A percentile compares a stretch with the other conserved stretches of the same genome.
These are phyloP conservation scores for Ictalurus punctatus DNA, from an alignment of 2,113 vertebrate genomes.

Conservation along the genomic window DNA sequence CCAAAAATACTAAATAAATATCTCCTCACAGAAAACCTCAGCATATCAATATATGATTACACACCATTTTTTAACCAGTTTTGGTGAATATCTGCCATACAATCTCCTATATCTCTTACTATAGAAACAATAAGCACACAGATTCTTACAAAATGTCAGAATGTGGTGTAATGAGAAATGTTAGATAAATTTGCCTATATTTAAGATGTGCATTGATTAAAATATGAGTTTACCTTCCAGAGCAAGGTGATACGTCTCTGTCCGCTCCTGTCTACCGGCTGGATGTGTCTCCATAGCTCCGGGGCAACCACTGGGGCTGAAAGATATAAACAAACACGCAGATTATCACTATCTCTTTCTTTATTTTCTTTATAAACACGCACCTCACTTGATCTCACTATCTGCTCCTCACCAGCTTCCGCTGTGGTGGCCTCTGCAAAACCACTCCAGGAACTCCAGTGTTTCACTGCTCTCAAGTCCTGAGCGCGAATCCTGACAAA, in stretches of 20 bases:
- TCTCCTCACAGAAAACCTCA: too few relatives aligned
- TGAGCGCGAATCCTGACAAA: slow-evolving; percentile 73
- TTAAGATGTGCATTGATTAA: neutral
- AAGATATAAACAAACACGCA: neutral
- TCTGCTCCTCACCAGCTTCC: slow-evolving; percentile 61
- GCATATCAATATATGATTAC: too few relatives aligned
- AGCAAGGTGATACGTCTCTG: slow-evolving; percentile 59
- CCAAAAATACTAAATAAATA: too few relatives aligned
- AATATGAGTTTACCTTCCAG: slow-evolving; percentile 63
- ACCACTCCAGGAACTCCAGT: slow-evolving; percentile 84
- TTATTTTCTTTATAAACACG: neutral
- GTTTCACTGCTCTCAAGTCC: slow-evolving; percentile 75
- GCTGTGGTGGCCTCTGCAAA: slow-evolving; percentile 77
- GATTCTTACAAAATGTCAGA: neutral
- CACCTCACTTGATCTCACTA: neutral
- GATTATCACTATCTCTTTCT: neutral
- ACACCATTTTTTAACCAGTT: neutral
- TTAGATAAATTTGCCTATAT: neutral
- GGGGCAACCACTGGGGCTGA: slow-evolving; percentile 66
- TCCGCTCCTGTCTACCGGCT: slow-evolving; percentile 18
- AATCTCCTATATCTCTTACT: neutral
- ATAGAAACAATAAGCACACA: neutral
- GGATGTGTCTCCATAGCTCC: slow-evolving; percentile 61
- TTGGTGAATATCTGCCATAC: neutral
- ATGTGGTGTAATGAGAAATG: neutral